These are phyloP conservation scores for Hylomyscus alleni DNA, from an alignment of 2,797 vertebrate species.

Conservation along the genomic window DNA sequence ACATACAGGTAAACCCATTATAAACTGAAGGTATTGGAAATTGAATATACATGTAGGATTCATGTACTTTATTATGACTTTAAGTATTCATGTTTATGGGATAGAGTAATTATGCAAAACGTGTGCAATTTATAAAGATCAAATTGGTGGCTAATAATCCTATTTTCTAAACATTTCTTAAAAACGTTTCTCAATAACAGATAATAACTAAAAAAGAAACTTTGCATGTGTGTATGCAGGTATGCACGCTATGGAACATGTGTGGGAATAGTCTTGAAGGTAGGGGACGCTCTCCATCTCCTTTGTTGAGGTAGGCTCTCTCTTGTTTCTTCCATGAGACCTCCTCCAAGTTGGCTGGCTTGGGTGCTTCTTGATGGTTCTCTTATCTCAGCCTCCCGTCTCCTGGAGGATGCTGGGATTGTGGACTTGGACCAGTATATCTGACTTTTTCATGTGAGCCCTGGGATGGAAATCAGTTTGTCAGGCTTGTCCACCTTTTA, in stretches of 20 bases:
- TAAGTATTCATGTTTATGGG: neutral
- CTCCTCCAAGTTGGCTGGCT: neutral
- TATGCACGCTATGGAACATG: neutral
- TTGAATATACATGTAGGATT: neutral
- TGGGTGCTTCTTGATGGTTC: neutral
- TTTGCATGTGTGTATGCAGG: neutral
- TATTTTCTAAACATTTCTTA: neutral
- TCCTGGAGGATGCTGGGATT: neutral
- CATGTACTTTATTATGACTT: neutral
- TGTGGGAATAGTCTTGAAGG: neutral
- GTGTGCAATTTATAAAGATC: neutral
- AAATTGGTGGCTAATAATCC: neutral
- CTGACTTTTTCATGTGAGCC: neutral
- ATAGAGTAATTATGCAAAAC: neutral
- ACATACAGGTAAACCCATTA: neutral
- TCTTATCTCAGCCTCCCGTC: neutral
- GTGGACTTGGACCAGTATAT: neutral
- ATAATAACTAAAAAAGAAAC: neutral
- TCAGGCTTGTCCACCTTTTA: neutral
- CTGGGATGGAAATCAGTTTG: neutral
- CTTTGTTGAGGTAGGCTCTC: neutral
- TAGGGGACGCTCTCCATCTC: too few species aligned
- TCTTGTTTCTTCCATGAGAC: neutral
- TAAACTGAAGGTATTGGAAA: neutral
- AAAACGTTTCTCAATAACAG: neutral